Conservation (phyloP, 2,888 invertebrate species). For the Hermaeophaga mercurialis region DNA sequence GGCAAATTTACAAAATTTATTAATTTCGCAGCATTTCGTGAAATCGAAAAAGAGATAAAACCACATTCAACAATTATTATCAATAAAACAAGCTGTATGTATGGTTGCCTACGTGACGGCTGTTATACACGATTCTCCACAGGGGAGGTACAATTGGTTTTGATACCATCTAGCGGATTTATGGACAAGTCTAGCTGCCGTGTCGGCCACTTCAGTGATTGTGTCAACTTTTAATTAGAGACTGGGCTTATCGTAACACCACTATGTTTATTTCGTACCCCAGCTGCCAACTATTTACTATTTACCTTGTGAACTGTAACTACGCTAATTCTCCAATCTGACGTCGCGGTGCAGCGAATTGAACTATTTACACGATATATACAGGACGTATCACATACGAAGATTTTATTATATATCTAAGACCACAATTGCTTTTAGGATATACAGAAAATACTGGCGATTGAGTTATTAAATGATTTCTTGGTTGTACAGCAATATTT, state of each 20-base stretch:
- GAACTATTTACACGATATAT: no score
- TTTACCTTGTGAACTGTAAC: conserved; percentile 34
- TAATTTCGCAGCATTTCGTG: conserved; percentile 10
- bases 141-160: conserved; percentile 41
- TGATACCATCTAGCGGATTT: conserved; percentile 48
- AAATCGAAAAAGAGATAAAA: conserved; percentile 16
- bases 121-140: conserved; percentile 37
- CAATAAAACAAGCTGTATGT: conserved; percentile 18
- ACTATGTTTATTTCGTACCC: conserved; percentile 45
- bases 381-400: no score
- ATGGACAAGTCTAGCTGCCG: conserved; percentile 47
- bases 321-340: conserved; percentile 29
- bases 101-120: conserved; percentile 37
- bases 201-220: conserved; percentile 51
- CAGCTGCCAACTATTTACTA: conserved; percentile 40
- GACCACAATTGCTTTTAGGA: no score
- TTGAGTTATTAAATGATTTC: no score
- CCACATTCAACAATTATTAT: conserved; percentile 15
- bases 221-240: conserved; percentile 54
- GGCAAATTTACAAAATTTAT: conserved; percentile 3
- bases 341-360: conserved; percentile 13
- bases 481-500: no score
- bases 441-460: no score
- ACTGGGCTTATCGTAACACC: conserved; percentile 45
- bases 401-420: no score